Evolutionary conservation across 2,888 invertebrate species (phyloP).

Genomic region (Drosophila nigricruria): DNA sequence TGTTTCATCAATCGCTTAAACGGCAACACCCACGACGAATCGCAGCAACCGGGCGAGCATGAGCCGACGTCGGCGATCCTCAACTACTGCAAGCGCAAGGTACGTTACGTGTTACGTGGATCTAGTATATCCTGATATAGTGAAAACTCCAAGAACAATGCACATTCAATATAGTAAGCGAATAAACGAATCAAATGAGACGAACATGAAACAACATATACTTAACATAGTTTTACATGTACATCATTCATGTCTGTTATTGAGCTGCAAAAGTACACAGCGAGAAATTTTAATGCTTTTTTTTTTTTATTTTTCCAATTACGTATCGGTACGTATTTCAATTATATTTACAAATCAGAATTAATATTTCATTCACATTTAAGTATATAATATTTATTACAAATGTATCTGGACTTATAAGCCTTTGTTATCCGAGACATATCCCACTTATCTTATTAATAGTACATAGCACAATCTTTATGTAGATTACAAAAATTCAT

Average conservation of each 20-base stretch:
- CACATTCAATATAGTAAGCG: background rate
- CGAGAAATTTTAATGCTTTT: background rate
- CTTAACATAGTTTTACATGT: too few species aligned
- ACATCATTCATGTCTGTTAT: background rate
- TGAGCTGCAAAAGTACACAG: background rate
- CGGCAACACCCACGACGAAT: constrained; percentile 88
- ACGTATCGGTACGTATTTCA: background rate
- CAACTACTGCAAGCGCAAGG: constrained; percentile 92
- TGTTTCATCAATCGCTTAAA: constrained; percentile 77
- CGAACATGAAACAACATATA: background rate
- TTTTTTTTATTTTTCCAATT: background rate
- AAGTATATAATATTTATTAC: too few species aligned
- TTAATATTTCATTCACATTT: background rate
- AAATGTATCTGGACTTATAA: too few species aligned
- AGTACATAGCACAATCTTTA: too few species aligned
- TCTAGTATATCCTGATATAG: too few species aligned
- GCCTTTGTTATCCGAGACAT: too few species aligned
- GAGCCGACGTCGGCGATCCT: constrained; percentile 92
- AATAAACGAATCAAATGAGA: background rate
- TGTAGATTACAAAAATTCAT: too few species aligned
- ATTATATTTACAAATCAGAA: background rate
- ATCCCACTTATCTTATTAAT: background rate
- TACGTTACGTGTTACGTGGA: constrained; percentile 70
- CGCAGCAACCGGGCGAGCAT: constrained; percentile 87
- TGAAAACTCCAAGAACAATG: background rate